These are phyloP conservation scores for Bursaphelenchus okinawaensis DNA, from an alignment of 2,888 invertebrate genomes.

Conservation along the genomic window DNA sequence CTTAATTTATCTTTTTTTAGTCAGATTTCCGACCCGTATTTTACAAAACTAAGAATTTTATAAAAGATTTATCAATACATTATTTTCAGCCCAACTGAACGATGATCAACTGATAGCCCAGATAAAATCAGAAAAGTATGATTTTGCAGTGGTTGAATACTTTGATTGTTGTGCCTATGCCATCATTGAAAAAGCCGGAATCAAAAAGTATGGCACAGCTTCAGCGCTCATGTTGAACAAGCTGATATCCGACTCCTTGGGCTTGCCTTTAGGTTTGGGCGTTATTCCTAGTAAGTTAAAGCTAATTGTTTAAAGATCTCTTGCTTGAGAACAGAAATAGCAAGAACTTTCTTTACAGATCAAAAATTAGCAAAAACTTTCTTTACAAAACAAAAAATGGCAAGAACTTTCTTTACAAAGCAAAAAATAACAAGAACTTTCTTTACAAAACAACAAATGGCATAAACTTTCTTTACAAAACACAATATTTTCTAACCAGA, in stretches of 20 bases:
- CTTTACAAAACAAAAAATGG: too few relatives aligned
- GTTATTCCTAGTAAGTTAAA: conserved; percentile 5
- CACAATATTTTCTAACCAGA: not conserved
- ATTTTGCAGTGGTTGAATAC: conserved; percentile 14
- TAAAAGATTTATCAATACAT: not conserved
- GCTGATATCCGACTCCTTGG: not conserved
- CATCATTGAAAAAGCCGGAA: conserved; percentile 8
- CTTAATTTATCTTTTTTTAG: too few relatives aligned
- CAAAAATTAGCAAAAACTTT: too few relatives aligned
- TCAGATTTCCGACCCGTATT: too few relatives aligned
- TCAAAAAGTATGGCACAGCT: conserved; percentile 11
- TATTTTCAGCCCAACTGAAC: not conserved
- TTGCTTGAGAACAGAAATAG: too few relatives aligned
- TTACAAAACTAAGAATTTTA: too few relatives aligned
- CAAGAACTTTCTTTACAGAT: too few relatives aligned
- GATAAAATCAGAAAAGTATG: conserved; percentile 16
- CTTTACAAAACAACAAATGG: too few relatives aligned
- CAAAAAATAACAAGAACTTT: too few relatives aligned
- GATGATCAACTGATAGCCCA: conserved; percentile 7
- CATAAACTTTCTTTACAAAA: not conserved
- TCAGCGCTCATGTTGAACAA: not conserved
- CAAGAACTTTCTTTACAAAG: too few relatives aligned
- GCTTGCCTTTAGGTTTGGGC: not conserved
- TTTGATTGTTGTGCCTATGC: conserved; percentile 14
- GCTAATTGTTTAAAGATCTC: not conserved